Percentiles rank a stretch among this genome's conserved stretches.
Conservation (phyloP, 2,888 invertebrate species). For the Dasypolia templi region DNA sequence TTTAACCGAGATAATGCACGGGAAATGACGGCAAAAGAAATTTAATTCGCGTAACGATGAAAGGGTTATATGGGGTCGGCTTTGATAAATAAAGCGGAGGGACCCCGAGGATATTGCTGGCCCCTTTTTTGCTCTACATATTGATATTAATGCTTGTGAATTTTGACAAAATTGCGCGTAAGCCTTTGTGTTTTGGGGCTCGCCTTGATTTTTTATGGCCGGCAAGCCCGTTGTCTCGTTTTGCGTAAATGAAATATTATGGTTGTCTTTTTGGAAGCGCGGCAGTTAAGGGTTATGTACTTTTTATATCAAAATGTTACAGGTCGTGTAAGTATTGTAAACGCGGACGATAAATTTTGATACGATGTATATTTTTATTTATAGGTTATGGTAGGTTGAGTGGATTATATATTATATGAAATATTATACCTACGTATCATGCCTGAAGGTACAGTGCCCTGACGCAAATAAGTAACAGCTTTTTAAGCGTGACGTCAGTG, state of each 20-base stretch:
- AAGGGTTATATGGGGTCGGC: slow-evolving; percentile 89
- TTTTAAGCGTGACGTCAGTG: no score
- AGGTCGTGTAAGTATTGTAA: slow-evolving; percentile 46
- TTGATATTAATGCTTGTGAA: slow-evolving; percentile 90
- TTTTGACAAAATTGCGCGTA: slow-evolving; percentile 88
- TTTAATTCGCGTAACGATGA: slow-evolving; percentile 90
- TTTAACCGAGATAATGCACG: slow-evolving; percentile 90
- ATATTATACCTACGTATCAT: not conserved
- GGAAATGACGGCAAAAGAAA: slow-evolving; percentile 91
- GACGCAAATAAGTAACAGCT: not conserved
- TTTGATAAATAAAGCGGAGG: slow-evolving; percentile 88
- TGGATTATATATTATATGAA: not conserved
- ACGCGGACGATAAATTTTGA: slow-evolving; percentile 46
- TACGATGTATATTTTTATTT: slow-evolving; percentile 50
- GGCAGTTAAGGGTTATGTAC: slow-evolving; percentile 41
- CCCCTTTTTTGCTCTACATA: slow-evolving; percentile 89
- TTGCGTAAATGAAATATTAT: slow-evolving; percentile 69
- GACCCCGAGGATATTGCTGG: slow-evolving; percentile 85
- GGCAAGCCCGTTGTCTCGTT: slow-evolving; percentile 59
- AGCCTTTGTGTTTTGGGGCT: slow-evolving; percentile 69
- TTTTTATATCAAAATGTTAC: slow-evolving; percentile 57
- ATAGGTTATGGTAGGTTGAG: slow-evolving; percentile 1
- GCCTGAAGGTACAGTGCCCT: not conserved
- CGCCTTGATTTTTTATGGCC: slow-evolving; percentile 61
- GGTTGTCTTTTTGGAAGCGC: slow-evolving; percentile 64